Conservation (phyloP, 1,140 invertebrate species). For the Hormaphis cornu region DNA sequence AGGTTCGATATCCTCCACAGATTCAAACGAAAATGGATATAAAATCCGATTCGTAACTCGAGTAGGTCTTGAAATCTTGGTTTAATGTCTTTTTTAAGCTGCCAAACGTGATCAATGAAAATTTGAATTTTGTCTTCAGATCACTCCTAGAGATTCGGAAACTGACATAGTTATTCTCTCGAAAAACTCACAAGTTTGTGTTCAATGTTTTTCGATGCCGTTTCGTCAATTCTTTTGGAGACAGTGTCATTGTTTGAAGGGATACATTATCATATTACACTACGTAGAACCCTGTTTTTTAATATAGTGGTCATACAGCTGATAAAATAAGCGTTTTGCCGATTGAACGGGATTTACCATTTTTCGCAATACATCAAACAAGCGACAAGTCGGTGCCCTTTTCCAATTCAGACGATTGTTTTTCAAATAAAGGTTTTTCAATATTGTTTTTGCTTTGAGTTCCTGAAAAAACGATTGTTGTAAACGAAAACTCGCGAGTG, state of each 20-base stretch:
- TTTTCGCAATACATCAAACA: not conserved
- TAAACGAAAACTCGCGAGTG: not conserved
- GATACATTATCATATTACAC: not conserved
- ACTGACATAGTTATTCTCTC: constrained; percentile 34
- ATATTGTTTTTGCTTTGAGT: constrained; percentile 1
- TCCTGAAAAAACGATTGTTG: not conserved
- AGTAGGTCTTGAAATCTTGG: too few species aligned
- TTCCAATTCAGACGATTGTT: not conserved
- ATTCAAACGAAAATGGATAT: too few species aligned
- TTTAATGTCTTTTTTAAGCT: too few species aligned
- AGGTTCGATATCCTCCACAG: too few species aligned
- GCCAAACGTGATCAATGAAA: not conserved
- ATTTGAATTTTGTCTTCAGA: not conserved
- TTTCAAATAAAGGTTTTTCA: not conserved
- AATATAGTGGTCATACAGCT: not conserved
- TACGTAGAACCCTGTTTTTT: not conserved
- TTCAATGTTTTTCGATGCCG: constrained; percentile 17
- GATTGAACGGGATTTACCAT: not conserved
- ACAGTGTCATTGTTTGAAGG: not conserved
- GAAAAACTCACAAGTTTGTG: constrained; percentile 42
- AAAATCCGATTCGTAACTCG: too few species aligned
- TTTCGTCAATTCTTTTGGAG: constrained; percentile 17
- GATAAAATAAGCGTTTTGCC: constrained; percentile 4
- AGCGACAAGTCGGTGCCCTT: not conserved
- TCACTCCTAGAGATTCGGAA: not conserved